Conservation (phyloP, 2,888 invertebrate species). For the Mesopsocus fuscifrons region DNA sequence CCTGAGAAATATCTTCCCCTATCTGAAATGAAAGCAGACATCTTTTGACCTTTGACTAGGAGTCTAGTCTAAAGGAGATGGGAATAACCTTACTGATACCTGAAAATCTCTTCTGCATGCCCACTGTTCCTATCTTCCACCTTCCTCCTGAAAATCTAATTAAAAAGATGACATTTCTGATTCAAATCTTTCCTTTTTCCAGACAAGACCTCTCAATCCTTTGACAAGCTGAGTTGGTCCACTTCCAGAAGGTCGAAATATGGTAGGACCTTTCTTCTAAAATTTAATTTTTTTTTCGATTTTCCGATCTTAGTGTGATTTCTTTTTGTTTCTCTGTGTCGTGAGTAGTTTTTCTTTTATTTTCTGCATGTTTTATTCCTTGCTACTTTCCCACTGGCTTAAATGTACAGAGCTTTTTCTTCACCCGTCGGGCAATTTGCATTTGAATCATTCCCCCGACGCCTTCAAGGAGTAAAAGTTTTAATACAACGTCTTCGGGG, state of each 20-base stretch:
- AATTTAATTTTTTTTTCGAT: constrained; percentile 11
- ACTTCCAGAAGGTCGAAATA: constrained; percentile 4
- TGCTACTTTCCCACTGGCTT: constrained; percentile 14
- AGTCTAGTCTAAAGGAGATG: no score
- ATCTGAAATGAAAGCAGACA: no score
- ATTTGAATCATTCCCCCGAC: no score
- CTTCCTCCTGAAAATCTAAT: constrained; percentile 11
- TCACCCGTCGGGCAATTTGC: no score
- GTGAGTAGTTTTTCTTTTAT: constrained; percentile 14
- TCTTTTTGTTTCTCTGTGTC: constrained; percentile 13
- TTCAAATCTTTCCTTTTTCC: constrained; percentile 8
- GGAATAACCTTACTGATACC: no score
- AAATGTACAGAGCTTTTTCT: background rate
- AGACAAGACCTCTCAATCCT: constrained; percentile 9
- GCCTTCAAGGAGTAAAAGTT: no score
- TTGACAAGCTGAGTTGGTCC: constrained; percentile 3
- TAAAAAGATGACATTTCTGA: constrained; percentile 3
- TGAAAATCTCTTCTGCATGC: no score
- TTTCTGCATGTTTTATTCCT: constrained; percentile 15
- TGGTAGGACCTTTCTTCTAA: constrained; percentile 8
- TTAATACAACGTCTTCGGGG: no score
- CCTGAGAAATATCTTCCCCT: no score
- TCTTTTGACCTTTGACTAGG: no score
- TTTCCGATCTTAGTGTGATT: constrained; percentile 12
- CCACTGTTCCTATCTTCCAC: constrained; percentile 15